Percentiles rank a stretch among this genome's conserved stretches.
Evolutionary conservation across 2,888 invertebrate genomes (phyloP).

Genomic region (Cephus rjabovi): DNA sequence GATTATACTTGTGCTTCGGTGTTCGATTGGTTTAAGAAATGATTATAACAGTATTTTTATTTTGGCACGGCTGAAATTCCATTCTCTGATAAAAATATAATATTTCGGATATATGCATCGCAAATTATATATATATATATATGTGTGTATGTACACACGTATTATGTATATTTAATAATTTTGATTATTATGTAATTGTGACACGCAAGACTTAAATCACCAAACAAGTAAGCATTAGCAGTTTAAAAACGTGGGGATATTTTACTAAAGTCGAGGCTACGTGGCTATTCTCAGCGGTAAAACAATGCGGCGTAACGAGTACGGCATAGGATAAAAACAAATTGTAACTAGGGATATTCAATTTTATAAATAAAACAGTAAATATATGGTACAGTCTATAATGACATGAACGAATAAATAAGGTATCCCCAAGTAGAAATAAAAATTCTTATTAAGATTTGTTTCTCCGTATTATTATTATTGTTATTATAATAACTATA

Average conservation of each 20-base stretch:
- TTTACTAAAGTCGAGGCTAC: not conserved
- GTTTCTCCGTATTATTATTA: not conserved
- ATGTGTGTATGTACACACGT: not conserved
- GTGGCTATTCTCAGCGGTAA: not conserved
- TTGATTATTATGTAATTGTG: not conserved
- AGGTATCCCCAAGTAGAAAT: slow-evolving; percentile 10
- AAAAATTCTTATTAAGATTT: not conserved
- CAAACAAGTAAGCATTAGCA: not conserved
- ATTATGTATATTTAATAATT: not conserved
- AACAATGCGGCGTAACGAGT: not conserved
- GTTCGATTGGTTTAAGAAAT: not conserved
- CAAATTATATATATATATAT: not conserved
- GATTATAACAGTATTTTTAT: not conserved
- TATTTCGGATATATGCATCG: not conserved
- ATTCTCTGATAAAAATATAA: not conserved
- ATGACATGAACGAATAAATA: not conserved
- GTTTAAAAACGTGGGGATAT: not conserved
- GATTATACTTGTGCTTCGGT: not conserved
- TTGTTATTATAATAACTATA: slow-evolving; percentile 8
- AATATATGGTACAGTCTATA: not conserved
- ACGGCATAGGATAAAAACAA: not conserved
- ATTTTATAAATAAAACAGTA: slow-evolving; percentile 13
- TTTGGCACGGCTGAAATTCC: not conserved
- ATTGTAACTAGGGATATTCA: slow-evolving; percentile 9
- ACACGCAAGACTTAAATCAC: not conserved